These are phyloP conservation scores for Melanchra persicariae DNA, from an alignment of 2,888 invertebrate genomes.

Conservation along the genomic window DNA sequence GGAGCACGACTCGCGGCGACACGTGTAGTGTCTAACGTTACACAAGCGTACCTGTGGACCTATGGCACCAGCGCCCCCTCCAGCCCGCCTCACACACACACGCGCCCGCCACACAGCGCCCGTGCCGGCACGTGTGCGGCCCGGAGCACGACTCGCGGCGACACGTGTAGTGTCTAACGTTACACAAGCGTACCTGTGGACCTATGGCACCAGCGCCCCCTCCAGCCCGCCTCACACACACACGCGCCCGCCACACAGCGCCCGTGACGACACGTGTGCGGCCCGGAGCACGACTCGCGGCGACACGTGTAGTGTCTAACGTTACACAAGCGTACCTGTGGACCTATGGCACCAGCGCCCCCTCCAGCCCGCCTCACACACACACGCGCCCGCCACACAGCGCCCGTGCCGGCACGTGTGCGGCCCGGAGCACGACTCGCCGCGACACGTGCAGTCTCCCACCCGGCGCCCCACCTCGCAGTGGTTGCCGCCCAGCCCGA, in stretches of 20 bases:
- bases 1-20: too few species aligned
- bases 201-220: too few species aligned
- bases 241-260: background rate
- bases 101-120: background rate
- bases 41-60: too few species aligned
- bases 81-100: too few species aligned
- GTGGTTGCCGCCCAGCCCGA: constrained; percentile 96
- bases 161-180: too few species aligned
- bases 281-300: background rate
- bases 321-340: constrained; percentile 78
- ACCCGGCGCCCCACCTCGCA: constrained; percentile 96
- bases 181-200: too few species aligned
- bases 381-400: constrained; percentile 93
- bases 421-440: constrained; percentile 93
- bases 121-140: background rate
- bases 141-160: too few species aligned
- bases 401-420: constrained; percentile 95
- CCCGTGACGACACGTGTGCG: background rate
- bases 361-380: constrained; percentile 96
- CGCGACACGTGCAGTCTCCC: constrained; percentile 94
- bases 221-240: too few species aligned
- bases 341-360: constrained; percentile 95
- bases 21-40: too few species aligned
- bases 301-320: background rate
- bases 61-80: too few species aligned